Evolutionary conservation across 2,888 invertebrate species (phyloP), one percentile per base, ranked within the genome.

Genomic region (Chrysolina oricalcia): DNA sequence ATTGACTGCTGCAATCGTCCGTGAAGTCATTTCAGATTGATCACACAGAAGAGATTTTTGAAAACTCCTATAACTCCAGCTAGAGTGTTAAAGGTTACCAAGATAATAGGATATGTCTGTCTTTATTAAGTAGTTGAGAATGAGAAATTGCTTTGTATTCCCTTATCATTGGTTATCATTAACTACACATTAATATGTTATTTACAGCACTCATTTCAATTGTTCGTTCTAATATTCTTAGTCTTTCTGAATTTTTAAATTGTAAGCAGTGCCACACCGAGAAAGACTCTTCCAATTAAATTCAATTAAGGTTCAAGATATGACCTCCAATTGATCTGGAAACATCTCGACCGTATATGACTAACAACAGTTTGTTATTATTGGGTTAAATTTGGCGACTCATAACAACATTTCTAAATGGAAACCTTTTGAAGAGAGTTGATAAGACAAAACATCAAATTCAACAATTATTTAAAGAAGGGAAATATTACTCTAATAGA

Each of bases 111-210:
- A 13, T 17, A 59, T 27, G 40, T 62, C 17, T 56, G 41, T 56
- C 56, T 62, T 59, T 40, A 50, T 41, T 70, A 62, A 67, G 21
- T 70, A 73, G 62, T 62, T 21, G 9, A 70, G 67, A 62, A 76
- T 50, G 63, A 77, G 73, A 73, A 64, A 78, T 75, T 72, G 72
- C 74, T 77, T 77, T 78, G 76, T 77, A 65, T 62, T 76, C 21
- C 67, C 75, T 81, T 81, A 81, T 81, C 81, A 76, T 70, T 72
- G 71, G 74, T 81, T 80, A 81, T 80, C 81, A 71, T 76, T 79
- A 81, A 71, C 74, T 79, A 81, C 74, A 80, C 78, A 81, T 78
- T 81, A 76, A 73, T 72, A 67, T 35, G 65, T 65, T 67, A 75
- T 78, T 75, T 68, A 72, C 56, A 46, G 70, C 17, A 59, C 66